Percentiles rank a stretch among this genome's conserved stretches.
Evolutionary conservation across 2,888 invertebrate genomes (phyloP).

Genomic region (Desoria tigrina): DNA sequence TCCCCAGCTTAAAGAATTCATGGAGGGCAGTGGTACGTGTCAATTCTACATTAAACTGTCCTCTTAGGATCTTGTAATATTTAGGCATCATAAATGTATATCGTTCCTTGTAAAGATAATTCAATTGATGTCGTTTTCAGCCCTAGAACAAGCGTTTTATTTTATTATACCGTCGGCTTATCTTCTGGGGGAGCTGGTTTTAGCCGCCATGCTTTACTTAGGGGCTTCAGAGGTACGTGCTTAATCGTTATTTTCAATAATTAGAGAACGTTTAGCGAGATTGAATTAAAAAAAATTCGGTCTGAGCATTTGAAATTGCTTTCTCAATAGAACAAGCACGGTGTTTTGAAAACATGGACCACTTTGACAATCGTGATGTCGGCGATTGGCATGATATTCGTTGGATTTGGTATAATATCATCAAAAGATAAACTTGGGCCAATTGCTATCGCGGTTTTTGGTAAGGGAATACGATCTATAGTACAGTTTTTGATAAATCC

Average conservation of each 20-base stretch:
- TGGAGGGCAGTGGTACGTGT: slow-evolving; percentile 11
- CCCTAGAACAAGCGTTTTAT: slow-evolving; percentile 10
- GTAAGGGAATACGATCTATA: slow-evolving; percentile 1
- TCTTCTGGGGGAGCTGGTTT: slow-evolving; percentile 11
- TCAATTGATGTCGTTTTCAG: background rate
- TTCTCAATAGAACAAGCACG: slow-evolving; percentile 5
- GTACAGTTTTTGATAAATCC: no score
- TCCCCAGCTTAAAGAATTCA: slow-evolving; percentile 15
- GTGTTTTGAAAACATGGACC: slow-evolving; percentile 9
- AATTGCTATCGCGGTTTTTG: slow-evolving; percentile 6
- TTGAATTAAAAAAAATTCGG: slow-evolving; percentile 3
- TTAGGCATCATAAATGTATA: no score
- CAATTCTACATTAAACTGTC: background rate
- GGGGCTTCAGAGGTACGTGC: slow-evolving; percentile 17
- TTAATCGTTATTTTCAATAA: no score
- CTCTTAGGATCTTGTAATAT: no score
- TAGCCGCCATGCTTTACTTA: slow-evolving; percentile 12
- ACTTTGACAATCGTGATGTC: slow-evolving; percentile 6
- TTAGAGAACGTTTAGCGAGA: no score
- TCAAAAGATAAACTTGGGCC: slow-evolving; percentile 7
- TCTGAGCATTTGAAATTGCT: no score
- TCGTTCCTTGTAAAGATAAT: no score
- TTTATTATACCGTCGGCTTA: slow-evolving; percentile 16
- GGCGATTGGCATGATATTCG: slow-evolving; percentile 5
- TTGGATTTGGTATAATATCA: slow-evolving; percentile 11